Evolutionary conservation across 2,113 vertebrate species (phyloP).

Genomic region (Fulmarus glacialis): DNA sequence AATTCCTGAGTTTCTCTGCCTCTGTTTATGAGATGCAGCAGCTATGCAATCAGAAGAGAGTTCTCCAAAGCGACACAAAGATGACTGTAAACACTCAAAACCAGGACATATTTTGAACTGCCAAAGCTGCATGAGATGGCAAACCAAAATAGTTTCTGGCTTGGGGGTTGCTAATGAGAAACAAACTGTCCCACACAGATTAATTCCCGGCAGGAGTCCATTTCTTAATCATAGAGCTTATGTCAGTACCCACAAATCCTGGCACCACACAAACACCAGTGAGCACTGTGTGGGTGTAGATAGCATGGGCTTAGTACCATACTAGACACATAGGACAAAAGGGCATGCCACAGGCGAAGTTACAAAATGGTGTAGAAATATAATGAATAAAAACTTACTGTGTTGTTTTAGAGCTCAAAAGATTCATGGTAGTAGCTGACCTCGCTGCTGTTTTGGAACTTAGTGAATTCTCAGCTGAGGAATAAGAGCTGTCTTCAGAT

Average conservation of each 20-base stretch:
- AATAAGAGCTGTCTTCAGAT: slow-evolving; percentile 23
- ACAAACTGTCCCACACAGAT: neutral
- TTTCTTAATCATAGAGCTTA: neutral
- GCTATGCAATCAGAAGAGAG: neutral
- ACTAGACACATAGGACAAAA: neutral
- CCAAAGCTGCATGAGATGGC: neutral
- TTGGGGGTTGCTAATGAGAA: neutral
- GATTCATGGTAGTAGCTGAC: neutral
- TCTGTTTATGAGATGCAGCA: neutral
- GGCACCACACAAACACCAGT: neutral
- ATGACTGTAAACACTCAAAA: neutral
- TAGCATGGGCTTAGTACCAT: neutral
- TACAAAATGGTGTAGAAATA: neutral
- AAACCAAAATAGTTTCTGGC: neutral
- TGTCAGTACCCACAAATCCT: neutral
- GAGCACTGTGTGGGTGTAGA: neutral
- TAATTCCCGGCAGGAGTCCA: neutral
- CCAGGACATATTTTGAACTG: neutral
- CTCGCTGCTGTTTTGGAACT: slow-evolving; percentile 1
- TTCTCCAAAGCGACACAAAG: neutral
- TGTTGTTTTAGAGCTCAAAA: neutral
- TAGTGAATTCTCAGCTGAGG: slow-evolving; percentile 5
- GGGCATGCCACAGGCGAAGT: neutral
- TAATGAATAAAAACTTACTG: slow-evolving; percentile 46
- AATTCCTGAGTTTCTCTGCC: neutral